Evolutionary conservation across 1,140 invertebrate genomes (phyloP), one percentile per base, ranked within the genome.

Genomic region (Sminthurides bifidus): DNA sequence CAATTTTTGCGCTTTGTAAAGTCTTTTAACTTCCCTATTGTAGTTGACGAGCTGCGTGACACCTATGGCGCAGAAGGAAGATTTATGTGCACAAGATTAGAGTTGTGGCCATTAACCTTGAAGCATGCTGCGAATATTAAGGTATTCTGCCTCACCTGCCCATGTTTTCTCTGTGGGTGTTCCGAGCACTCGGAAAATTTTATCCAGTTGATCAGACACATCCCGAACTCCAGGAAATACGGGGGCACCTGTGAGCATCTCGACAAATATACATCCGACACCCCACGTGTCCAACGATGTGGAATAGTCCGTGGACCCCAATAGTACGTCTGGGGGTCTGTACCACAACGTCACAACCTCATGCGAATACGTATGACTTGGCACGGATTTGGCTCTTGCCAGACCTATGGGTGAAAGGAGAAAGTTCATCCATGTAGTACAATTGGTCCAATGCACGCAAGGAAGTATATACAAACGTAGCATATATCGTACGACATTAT

Each of bases 261-360:
- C 93, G 38, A 93, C 86, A 73, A 95, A 95, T 72, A 97, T 96
- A 74, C 92, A 97, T 24, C 93, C 93, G 45, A 96, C 92, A 52
- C 92, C 92, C 92, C 94, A 98, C 84, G 97, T 94, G 72, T 98
- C 79, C 64, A 89, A 71, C 33, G 85, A 87, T 52, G 91, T 93
- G 21, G 90, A 91, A 71, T 98, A 98, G 68, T 95, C 85, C 3
- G 92, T 96, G 58, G 89, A 93, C 50, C 94, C 94, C 38, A 98
- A 79, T 15, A 98, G 79, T 14, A 98, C 93, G 74, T 98, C 94
- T 33, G 93, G 93, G 37, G 93, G 93, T 67, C 93, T 79, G 68
- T 90, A 89, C 86, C 87, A 89, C 40, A 88, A 71, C 37, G 92
- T 97, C 56, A 97, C 92, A 35, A 97, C 92, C 74, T 97, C 92